Percentiles rank a stretch among this genome's conserved stretches.
Conservation (phyloP, 2,113 vertebrate genomes). For the Cyanoramphus novaezelandiae region DNA sequence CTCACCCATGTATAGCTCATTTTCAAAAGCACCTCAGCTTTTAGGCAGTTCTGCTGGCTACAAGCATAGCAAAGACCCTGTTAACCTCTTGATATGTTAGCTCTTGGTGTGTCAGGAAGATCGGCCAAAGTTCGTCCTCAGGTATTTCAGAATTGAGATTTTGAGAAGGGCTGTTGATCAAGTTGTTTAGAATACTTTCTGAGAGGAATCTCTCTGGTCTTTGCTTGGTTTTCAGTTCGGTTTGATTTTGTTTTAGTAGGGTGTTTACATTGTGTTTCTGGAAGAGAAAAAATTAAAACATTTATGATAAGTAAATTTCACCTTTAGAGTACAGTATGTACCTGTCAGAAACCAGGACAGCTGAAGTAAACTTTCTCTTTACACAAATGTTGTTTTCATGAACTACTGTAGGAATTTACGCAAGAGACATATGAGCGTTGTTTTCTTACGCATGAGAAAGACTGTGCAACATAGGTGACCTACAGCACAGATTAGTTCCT, state of each 20-base stretch:
- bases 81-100: background rate
- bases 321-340: background rate
- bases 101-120: background rate
- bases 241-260: too few species aligned
- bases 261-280: background rate
- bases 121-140: background rate
- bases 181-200: background rate
- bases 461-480: background rate
- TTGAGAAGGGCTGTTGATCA: background rate
- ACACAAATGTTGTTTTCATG: background rate
- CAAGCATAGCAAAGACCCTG: background rate
- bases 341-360: background rate
- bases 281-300: background rate
- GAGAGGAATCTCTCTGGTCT: background rate
- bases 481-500: background rate
- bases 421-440: background rate
- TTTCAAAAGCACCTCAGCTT: background rate
- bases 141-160: background rate
- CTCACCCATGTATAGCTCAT: background rate
- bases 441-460: background rate
- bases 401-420: background rate
- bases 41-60: background rate
- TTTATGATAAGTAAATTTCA: background rate
- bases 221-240: background rate
- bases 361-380: background rate